These are phyloP conservation scores for Chrysaora quinquecirrha DNA, from an alignment of 30 jellyfish, hydroid and myxozoan species.

Conservation along the genomic window DNA sequence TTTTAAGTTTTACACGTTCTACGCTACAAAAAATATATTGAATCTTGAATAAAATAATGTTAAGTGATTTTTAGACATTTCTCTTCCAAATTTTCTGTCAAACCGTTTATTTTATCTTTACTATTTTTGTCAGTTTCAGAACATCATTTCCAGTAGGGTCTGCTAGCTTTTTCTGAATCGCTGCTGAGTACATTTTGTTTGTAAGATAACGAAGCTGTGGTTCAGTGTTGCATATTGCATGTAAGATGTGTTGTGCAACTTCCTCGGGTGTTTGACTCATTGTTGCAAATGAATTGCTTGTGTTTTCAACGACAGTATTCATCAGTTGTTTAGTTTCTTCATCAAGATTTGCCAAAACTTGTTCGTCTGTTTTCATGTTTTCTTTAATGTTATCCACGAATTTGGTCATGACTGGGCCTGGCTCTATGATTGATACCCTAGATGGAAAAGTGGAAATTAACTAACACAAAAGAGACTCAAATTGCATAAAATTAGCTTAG, in stretches of 20 bases:
- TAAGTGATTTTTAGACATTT: no score
- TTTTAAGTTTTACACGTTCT: no score
- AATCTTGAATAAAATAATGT: no score
- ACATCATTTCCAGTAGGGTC: constrained; percentile 32
- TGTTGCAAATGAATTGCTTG: constrained; percentile 59
- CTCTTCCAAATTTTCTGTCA: no score
- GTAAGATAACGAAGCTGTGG: constrained; percentile 49
- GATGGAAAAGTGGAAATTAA: no score
- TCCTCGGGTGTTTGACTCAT: constrained; percentile 78
- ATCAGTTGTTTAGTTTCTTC: constrained; percentile 42
- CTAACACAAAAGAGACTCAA: no score
- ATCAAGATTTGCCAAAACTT: constrained; percentile 17
- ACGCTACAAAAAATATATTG: no score
- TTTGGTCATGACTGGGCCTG: constrained; percentile 62
- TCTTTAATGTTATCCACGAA: constrained; percentile 18
- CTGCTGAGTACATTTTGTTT: constrained; percentile 52
- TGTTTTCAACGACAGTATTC: constrained; percentile 75
- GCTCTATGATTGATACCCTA: constrained; percentile 65
- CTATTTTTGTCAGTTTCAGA: neutral
- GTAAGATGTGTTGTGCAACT: constrained; percentile 28
- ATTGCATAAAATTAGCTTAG: no score
- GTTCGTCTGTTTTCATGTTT: neutral
- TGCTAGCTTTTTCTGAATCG: constrained; percentile 42
- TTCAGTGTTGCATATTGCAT: constrained; percentile 33
- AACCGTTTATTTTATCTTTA: no score